Evolutionary conservation across 2,113 vertebrate genomes (phyloP).

Genomic region (Isichthys henryi): DNA sequence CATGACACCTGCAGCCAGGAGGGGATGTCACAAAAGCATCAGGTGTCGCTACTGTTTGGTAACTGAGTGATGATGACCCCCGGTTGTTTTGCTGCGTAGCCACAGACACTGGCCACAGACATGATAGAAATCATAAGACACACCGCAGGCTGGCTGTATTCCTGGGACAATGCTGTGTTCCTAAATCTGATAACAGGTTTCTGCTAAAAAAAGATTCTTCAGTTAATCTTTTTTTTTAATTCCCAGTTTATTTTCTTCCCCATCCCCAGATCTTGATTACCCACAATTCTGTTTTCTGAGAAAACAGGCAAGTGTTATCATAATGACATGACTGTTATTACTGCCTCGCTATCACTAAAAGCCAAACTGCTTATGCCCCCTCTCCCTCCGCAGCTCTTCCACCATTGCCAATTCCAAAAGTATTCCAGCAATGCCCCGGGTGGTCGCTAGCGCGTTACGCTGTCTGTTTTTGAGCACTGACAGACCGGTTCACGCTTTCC

Average conservation of each 20-base stretch:
- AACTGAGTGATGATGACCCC: background rate
- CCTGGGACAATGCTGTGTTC: background rate
- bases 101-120: background rate
- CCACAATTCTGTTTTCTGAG: background rate
- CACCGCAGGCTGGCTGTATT: background rate
- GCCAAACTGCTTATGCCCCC: slow-evolving; percentile 13
- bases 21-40: background rate
- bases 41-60: background rate
- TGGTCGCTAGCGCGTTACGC: slow-evolving; percentile 25
- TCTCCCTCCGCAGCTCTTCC: slow-evolving; percentile 34
- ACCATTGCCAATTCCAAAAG: slow-evolving; percentile 47
- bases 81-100: background rate
- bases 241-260: background rate
- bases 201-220: background rate
- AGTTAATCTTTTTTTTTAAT: background rate
- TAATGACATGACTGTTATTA: slow-evolving; percentile 36
- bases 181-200: background rate
- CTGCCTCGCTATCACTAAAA: slow-evolving; percentile 27
- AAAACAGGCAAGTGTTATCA: slow-evolving; percentile 35
- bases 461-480: slow-evolving; percentile 39
- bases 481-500: slow-evolving; percentile 16
- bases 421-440: slow-evolving; percentile 33
- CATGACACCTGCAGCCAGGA: background rate
- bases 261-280: background rate
- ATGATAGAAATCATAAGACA: background rate